phyloP scores from a whole-genome alignment of 1,140 invertebrate species.

The Aphis craccivora region DNA sequence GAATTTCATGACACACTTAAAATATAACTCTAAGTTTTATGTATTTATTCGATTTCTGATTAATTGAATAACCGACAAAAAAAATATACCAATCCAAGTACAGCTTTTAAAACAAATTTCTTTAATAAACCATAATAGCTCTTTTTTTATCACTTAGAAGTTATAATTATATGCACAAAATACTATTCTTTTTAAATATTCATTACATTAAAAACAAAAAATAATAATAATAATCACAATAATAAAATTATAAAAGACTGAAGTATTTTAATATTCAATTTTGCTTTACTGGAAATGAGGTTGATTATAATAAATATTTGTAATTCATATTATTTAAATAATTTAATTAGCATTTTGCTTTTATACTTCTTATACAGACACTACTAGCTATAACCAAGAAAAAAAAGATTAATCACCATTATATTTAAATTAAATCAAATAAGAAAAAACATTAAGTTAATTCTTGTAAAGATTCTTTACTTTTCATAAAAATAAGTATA shows the following conservation, averaged over 20 bases:
- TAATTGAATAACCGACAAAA: background rate
- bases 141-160: background rate
- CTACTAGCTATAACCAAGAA: background rate
- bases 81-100: background rate
- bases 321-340: slow-evolving; percentile 12
- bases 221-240: background rate
- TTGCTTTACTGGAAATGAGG: background rate
- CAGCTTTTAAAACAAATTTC: background rate
- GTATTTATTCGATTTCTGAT: background rate
- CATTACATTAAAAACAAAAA: background rate
- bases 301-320: slow-evolving; percentile 14
- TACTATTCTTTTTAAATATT: background rate
- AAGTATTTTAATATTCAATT: background rate
- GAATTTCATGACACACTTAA: background rate
- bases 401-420: background rate
- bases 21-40: background rate
- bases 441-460: background rate
- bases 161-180: background rate
- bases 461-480: background rate
- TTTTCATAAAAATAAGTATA: background rate
- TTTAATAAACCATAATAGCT: slow-evolving; percentile 1
- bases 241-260: background rate
- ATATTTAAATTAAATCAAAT: slow-evolving; percentile 1
- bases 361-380: background rate
- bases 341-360: background rate